Evolutionary conservation across 1,140 invertebrate species (phyloP).

Genomic region (Listronotus bonariensis): DNA sequence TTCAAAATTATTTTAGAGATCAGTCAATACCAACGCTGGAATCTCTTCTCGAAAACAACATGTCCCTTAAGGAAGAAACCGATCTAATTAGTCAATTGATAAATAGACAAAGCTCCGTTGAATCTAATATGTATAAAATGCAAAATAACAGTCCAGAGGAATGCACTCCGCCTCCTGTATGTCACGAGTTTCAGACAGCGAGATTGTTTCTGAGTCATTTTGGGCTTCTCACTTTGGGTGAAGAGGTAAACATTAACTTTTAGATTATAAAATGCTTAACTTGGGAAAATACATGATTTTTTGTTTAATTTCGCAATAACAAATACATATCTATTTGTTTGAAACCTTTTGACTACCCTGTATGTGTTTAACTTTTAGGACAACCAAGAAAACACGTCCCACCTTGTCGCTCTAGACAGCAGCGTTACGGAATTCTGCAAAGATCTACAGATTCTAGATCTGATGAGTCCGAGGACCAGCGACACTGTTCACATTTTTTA

Average conservation of each 20-base stretch:
- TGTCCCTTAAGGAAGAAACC: constrained; percentile 59
- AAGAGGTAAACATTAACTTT: no score
- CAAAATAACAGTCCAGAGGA: constrained; percentile 60
- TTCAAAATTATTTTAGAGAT: constrained; percentile 62
- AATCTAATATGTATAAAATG: constrained; percentile 49
- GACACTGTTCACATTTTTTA: constrained; percentile 97
- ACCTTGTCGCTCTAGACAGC: constrained; percentile 80
- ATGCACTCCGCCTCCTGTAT: constrained; percentile 75
- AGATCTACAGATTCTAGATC: constrained; percentile 79
- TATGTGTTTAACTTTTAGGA: constrained; percentile 24
- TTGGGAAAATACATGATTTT: no score
- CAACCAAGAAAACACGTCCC: constrained; percentile 49
- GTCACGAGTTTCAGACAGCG: constrained; percentile 92
- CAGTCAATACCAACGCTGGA: constrained; percentile 73
- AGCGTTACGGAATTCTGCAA: constrained; percentile 70
- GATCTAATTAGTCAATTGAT: constrained; percentile 62
- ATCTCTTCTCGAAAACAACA: constrained; percentile 61
- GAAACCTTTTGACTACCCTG: no score
- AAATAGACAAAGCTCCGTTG: constrained; percentile 57
- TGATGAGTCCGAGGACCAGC: constrained; percentile 79
- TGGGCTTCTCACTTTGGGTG: constrained; percentile 83
- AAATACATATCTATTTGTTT: no score
- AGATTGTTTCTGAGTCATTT: constrained; percentile 93
- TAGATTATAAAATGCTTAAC: no score
- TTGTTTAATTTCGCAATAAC: no score